Base-by-base conservation (phyloP, 2,797 vertebrate species). In the Syndactyla subalaris region DNA sequence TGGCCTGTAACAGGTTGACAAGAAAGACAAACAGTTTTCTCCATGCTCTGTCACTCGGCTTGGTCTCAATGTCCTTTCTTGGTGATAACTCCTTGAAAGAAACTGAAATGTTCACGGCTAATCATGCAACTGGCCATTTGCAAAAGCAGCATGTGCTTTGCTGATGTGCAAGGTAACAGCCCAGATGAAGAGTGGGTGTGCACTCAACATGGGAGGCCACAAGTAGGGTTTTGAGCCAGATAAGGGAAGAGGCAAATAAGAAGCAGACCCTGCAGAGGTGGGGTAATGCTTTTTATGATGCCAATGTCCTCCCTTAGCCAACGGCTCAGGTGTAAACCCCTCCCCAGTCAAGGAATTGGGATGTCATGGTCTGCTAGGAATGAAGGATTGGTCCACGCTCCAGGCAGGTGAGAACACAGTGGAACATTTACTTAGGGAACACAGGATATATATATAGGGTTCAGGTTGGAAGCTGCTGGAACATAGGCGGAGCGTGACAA, bases 261-360 rank as follows among this genome's bases (percentile, higher is more conserved):
- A 29, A 43, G 7, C 7, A 48, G 19, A 38, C 11, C 9, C 16
- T 43, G 27, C 3, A 36, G 52, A 48, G 12, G 5, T n/a, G 6
- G 8, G 6, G 9, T 43, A 29, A 24, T 26, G 15, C 5, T 49
- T 70, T 75, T 29, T 14, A 29, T 55, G 27, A 48, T 1, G 1
- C 14, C 39, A 27, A 5, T 15, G 17, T 66, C 34, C 5, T 29
- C 20, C n/a, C 21, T 61, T 41, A 81, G 5, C 18, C 45, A 74
- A 41, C 8, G 5, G 16, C 34, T 61, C 18, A 3, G 1, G 6
- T 62, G 6, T 36, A 48, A 75, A 59, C 1, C 8, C 5, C 23
- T 51, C 9, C 19, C 9, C 3, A 0, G 4, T 20, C 6, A 34
- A 23, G 5, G 8, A 29, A 12, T 32, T 1, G 1, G 22, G 21